A percentile compares a stretch with the other conserved stretches of the same genome.
Conservation (phyloP, 2,888 invertebrate species). For the Lapara coniferarum region DNA sequence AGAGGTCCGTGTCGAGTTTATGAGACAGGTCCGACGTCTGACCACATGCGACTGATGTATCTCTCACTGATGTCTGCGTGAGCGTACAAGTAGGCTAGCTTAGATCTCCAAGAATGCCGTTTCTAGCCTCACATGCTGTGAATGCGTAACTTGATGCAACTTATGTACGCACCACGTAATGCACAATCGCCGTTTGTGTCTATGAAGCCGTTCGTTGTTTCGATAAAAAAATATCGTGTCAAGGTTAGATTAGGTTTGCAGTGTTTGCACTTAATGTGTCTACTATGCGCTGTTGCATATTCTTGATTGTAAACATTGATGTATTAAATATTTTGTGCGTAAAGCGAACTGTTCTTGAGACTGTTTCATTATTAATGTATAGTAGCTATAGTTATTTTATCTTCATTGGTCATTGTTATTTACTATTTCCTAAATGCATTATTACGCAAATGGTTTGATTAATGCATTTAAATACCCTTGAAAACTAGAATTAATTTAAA, state of each 20-base stretch:
- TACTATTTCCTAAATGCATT: too few relatives aligned
- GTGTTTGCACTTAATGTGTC: not conserved
- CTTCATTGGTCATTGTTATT: too few relatives aligned
- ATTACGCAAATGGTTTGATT: too few relatives aligned
- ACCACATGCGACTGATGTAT: slow-evolving; percentile 40
- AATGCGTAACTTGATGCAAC: slow-evolving; percentile 33
- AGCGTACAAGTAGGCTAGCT: slow-evolving; percentile 36
- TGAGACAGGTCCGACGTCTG: slow-evolving; percentile 27
- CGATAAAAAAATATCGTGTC: slow-evolving; percentile 34
- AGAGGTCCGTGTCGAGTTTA: slow-evolving; percentile 19
- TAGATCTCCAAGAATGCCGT: slow-evolving; percentile 40
- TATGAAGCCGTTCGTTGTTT: slow-evolving; percentile 31
- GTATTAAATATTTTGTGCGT: not conserved
- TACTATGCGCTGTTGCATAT: not conserved
- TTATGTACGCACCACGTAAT: slow-evolving; percentile 29
- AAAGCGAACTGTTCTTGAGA: not conserved
- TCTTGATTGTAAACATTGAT: not conserved
- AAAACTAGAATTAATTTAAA: too few relatives aligned
- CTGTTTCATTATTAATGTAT: too few relatives aligned
- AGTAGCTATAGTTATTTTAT: too few relatives aligned
- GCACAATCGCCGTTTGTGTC: slow-evolving; percentile 25
- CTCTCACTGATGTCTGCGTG: slow-evolving; percentile 19
- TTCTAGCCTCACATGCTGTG: slow-evolving; percentile 27
- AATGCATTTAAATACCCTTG: too few relatives aligned
- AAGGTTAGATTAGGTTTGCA: slow-evolving; percentile 31